These are phyloP conservation scores for Phortica okadai DNA, from an alignment of 2,888 invertebrate species.

Conservation along the genomic window DNA sequence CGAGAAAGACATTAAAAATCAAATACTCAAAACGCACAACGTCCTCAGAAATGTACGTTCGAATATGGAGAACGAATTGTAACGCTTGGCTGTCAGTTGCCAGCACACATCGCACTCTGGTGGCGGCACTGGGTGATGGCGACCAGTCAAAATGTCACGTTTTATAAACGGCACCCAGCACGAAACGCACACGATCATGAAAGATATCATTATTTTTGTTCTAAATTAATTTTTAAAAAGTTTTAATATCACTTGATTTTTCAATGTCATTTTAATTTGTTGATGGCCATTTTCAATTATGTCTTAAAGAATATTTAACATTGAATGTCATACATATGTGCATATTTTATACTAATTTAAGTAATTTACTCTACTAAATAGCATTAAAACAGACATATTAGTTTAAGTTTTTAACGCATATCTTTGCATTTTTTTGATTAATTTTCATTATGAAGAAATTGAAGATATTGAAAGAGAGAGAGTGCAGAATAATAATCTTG, in stretches of 20 bases:
- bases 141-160: background rate
- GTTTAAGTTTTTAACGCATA: constrained; percentile 13
- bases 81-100: constrained; percentile 51
- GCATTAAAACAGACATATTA: constrained; percentile 1
- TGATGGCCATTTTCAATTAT: constrained; percentile 1
- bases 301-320: background rate
- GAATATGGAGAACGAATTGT: constrained; percentile 80
- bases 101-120: constrained; percentile 28
- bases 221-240: background rate
- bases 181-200: constrained; percentile 11
- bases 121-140: background rate
- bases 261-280: constrained; percentile 8
- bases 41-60: constrained; percentile 86
- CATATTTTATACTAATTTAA: background rate
- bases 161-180: background rate
- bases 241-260: background rate
- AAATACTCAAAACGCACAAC: constrained; percentile 87
- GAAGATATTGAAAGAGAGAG: background rate
- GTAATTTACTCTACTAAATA: background rate
- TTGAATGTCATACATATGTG: background rate
- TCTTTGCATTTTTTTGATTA: constrained; percentile 2
- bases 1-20: constrained; percentile 88
- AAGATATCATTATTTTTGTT: constrained; percentile 11
- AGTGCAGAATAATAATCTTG: background rate
- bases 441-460: background rate